Evolutionary conservation across 2,797 vertebrate genomes (phyloP).

Genomic region (Halcyon smyrnensis): DNA sequence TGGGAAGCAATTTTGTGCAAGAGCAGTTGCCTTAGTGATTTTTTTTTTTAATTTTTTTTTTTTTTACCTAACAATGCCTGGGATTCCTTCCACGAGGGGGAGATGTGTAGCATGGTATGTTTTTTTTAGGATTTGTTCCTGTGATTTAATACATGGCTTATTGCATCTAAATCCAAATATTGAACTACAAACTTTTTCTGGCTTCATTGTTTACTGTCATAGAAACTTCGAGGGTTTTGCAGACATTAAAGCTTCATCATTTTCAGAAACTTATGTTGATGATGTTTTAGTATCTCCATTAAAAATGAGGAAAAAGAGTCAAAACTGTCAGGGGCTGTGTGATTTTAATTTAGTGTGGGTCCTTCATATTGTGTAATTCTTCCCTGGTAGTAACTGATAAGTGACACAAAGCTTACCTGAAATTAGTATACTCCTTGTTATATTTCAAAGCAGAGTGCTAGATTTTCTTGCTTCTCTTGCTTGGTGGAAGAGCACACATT

Average conservation of each 20-base stretch:
- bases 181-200: not conserved
- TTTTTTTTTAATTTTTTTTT: too few relatives aligned
- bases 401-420: not conserved
- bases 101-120: not conserved
- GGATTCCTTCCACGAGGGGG: slow-evolving; percentile 23
- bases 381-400: not conserved
- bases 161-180: not conserved
- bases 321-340: not conserved
- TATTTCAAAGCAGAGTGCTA: not conserved
- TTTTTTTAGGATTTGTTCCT: not conserved
- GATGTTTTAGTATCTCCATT: not conserved
- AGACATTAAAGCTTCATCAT: not conserved
- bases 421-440: not conserved
- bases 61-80: not conserved
- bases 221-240: not conserved
- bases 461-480: not conserved
- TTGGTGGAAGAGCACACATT: not conserved
- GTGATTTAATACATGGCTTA: not conserved
- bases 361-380: not conserved
- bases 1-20: not conserved
- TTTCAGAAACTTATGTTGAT: not conserved
- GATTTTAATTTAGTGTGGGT: not conserved
- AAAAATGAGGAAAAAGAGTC: not conserved
- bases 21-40: not conserved
- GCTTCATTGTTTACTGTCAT: not conserved